Base-by-base conservation (phyloP, 2,888 invertebrate species). In the Tyria jacobaeae region DNA sequence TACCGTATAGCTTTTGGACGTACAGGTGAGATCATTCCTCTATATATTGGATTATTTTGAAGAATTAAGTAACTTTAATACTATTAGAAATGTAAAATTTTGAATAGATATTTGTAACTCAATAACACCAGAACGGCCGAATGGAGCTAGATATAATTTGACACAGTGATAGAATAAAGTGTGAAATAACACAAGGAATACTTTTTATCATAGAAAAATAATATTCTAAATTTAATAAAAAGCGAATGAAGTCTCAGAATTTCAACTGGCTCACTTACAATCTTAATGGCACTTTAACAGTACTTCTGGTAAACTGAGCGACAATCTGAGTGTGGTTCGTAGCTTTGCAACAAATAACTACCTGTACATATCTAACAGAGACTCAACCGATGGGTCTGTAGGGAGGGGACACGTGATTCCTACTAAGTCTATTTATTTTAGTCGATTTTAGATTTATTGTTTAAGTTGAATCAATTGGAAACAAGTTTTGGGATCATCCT, bases 281-380 rank as follows among this genome's bases (percentile, higher is more conserved):
- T 12, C 12, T 10, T 17, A 10, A 21, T 12, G 34, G 17, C 17
- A 51, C 21, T 12, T 55, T 39, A 4, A 34, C 4, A 5, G 0
- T 27, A 17, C 41, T 2, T 37, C 14, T 12, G 15, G 24, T 12
- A 48, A 12, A 25, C 4, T 24, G 7, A 25, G 52, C 21, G 4
- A 14, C 17, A 31, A 1, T 41, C 12, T n/a, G n/a, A 6, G 25
- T 27, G 27, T 50, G 39, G 25, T 1, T 14, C 37, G 25, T 17
- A 15, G 12, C 0, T 48, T 12, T 14, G 10, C 50, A 39, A 50
- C 57, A 57, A 50, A 50, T 21, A 31, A 50, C 12, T 27, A 39
- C 17, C 31, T 39, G 14, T 41, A 39, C 39, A 39, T 57, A 39
- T 31, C 50, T 31, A 49, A 58, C 47, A 51, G 10, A 59, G 44